A percentile compares a stretch with the other conserved stretches of the same genome.
Evolutionary conservation across 2,888 invertebrate genomes (phyloP).

Genomic region (Cephonodes hylas): DNA sequence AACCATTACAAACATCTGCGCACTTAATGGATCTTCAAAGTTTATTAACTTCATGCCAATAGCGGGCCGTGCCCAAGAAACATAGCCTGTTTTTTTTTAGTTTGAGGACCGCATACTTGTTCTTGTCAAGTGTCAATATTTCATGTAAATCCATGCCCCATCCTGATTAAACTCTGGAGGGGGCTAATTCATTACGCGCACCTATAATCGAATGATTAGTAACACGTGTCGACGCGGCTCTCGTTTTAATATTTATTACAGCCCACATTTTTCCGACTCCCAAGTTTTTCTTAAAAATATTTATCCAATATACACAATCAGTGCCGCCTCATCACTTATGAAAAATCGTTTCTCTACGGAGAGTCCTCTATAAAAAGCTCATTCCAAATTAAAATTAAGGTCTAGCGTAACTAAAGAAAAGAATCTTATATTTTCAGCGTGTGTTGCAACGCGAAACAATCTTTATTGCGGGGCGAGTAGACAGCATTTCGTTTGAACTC

Average conservation of each 20-base stretch:
- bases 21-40: slow-evolving; percentile 31
- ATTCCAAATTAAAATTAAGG: slow-evolving; percentile 81
- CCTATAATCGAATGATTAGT: slow-evolving; percentile 69
- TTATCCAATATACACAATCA: slow-evolving; percentile 76
- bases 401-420: slow-evolving; percentile 68
- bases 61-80: slow-evolving; percentile 26
- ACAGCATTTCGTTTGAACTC: slow-evolving; percentile 35
- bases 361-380: slow-evolving; percentile 77
- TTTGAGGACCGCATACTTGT: slow-evolving; percentile 30
- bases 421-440: slow-evolving; percentile 48
- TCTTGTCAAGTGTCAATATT: slow-evolving; percentile 41
- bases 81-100: slow-evolving; percentile 21
- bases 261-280: slow-evolving; percentile 58
- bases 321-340: slow-evolving; percentile 79
- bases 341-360: slow-evolving; percentile 75
- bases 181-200: slow-evolving; percentile 48
- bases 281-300: slow-evolving; percentile 72
- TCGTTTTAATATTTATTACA: slow-evolving; percentile 65
- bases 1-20: slow-evolving; percentile 71
- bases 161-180: slow-evolving; percentile 48
- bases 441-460: slow-evolving; percentile 32
- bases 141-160: slow-evolving; percentile 39
- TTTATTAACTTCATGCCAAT: slow-evolving; percentile 43
- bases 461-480: slow-evolving; percentile 34
- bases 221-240: slow-evolving; percentile 71